Conservation (phyloP, 2,797 vertebrate genomes). For the Acanthurus leucopareius region DNA sequence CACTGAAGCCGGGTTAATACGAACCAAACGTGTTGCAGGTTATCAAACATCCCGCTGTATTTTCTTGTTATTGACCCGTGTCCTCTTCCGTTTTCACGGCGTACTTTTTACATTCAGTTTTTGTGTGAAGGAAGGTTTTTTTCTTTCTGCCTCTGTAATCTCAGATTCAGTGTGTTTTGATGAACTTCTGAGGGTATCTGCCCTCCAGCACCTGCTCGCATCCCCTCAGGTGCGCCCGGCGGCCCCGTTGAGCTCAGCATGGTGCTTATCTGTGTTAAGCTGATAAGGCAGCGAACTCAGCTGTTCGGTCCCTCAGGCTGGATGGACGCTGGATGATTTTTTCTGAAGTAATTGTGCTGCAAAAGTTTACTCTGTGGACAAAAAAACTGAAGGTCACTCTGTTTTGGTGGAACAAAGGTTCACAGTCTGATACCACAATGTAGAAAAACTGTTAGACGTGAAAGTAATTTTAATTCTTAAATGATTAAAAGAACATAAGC, state of each 20-base stretch:
- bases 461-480: not conserved
- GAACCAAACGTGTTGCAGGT: not conserved
- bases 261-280: constrained; percentile 40
- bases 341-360: constrained; percentile 27
- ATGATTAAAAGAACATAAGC: not conserved
- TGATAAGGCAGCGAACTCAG: constrained; percentile 41
- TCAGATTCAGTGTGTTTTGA: not conserved
- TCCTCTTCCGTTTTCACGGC: not conserved
- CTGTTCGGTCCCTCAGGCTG: constrained; percentile 8
- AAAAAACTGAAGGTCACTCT: constrained; percentile 18
- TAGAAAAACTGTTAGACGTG: not conserved
- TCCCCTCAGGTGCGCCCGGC: not conserved
- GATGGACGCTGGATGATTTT: not conserved
- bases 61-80: not conserved
- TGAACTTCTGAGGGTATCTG: constrained; percentile 1
- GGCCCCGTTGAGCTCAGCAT: constrained; percentile 13
- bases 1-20: not conserved
- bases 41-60: not conserved
- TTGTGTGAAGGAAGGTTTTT: not conserved
- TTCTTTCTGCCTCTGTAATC: not conserved
- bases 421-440: not conserved
- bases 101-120: not conserved
- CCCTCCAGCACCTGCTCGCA: constrained; percentile 6
- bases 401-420: not conserved
- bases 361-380: constrained; percentile 24